Evolutionary conservation across 1,140 invertebrate species (phyloP), one percentile per base, ranked within the genome.

Genomic region (Chrysomallon squamiferum): DNA sequence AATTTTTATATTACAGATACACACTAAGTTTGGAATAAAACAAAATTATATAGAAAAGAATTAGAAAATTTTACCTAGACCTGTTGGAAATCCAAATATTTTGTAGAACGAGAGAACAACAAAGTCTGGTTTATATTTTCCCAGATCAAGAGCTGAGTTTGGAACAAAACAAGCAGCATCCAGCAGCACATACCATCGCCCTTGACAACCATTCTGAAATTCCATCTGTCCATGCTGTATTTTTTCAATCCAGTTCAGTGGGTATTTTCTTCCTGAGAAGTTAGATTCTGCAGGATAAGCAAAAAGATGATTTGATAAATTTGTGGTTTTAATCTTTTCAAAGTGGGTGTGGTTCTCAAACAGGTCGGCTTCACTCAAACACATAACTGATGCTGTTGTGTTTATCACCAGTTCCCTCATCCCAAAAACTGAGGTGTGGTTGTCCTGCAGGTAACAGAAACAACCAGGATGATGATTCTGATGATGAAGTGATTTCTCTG

Each of bases 81-180:
- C 96, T 63, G 95, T 97, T 6, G 97, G 96, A 86, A 92, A 97
- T 3, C 97, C 97, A 88, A 99, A 98, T 77, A 99, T 94, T 89
- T 99, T 99, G 86, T 98, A 98, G 87, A 98, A 98, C 1, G 96
- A 98, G 5, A 98, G 41, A 57, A 90, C 90, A 0, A 97, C 89
- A 88, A 97, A 98, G 85, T 98, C 95, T 22, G 95, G 93, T 69
- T 92, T 89, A 47, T 86, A 87, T 15, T 77, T 64, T 0, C 88
- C 88, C 47, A 98, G 87, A 88, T 98, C 90, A 52, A 98, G 85
- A 22, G 86, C 85, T 84, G 89, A 94, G 33, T 93, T 94, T n/a
- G 91, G 88, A 2, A 91, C 91, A 87, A 89, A 94, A 47, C 90
- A 86, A 1, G 96, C 95, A 3, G 94, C 93, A 89, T 98, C 96